Evolutionary conservation across 2,797 vertebrate species (phyloP).

Genomic region (Sebastes cheni): DNA sequence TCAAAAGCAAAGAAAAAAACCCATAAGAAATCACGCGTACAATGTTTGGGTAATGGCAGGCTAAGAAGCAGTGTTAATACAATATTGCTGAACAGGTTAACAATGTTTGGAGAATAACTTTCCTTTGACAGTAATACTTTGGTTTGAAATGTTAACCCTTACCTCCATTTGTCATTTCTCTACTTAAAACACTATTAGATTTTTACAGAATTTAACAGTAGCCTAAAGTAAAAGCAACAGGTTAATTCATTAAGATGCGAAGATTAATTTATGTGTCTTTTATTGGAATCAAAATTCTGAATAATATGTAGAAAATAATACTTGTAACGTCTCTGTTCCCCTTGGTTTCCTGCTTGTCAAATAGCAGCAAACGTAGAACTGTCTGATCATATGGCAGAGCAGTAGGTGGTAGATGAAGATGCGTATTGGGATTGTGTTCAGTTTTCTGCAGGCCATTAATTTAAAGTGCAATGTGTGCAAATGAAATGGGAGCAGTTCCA

Average conservation of each 20-base stretch:
- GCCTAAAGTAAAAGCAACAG: not conserved
- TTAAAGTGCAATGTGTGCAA: not conserved
- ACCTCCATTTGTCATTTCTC: not conserved
- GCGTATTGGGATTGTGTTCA: not conserved
- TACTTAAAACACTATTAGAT: not conserved
- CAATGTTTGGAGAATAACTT: not conserved
- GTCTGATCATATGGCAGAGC: not conserved
- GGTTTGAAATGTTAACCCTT: not conserved
- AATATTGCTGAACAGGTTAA: not conserved
- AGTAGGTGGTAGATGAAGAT: not conserved
- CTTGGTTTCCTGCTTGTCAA: slow-evolving; percentile 3
- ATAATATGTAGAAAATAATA: not conserved
- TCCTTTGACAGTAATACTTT: not conserved
- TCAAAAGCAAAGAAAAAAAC: not conserved
- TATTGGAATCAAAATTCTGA: not conserved
- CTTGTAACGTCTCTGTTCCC: not conserved
- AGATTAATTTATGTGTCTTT: not conserved
- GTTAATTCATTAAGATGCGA: not conserved
- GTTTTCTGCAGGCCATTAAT: not conserved
- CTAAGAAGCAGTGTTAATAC: slow-evolving; percentile 27
- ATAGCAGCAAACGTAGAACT: slow-evolving; percentile 3
- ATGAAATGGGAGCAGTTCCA: not conserved
- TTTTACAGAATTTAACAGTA: not conserved
- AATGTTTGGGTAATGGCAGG: slow-evolving; percentile 11
- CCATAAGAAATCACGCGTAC: slow-evolving; percentile 32